Percentiles rank a stretch among this genome's conserved stretches.
phyloP scores from a whole-genome alignment of 2,113 vertebrate genomes.

The Urocynchramus pylzowi region DNA sequence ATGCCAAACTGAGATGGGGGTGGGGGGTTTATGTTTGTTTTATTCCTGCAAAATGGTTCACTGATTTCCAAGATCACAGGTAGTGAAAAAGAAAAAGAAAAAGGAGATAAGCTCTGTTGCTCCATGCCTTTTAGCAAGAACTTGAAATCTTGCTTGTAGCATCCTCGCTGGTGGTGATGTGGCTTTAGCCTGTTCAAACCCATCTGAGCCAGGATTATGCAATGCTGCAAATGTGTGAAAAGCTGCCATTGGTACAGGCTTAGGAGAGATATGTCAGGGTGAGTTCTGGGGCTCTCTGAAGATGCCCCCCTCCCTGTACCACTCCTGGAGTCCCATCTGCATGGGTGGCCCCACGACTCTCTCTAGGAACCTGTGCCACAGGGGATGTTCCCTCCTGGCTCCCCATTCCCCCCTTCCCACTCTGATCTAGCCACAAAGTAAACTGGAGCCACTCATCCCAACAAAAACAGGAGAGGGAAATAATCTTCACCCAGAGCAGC shows the following conservation, averaged over 20 bases:
- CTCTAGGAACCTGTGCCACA: neutral
- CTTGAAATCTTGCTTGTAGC: neutral
- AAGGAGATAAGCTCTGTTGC: neutral
- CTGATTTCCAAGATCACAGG: neutral
- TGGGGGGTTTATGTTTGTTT: neutral
- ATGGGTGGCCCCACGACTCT: accelerated
- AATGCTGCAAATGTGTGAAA: neutral
- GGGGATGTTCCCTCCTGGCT: neutral
- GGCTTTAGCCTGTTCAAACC: neutral
- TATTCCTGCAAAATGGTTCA: neutral
- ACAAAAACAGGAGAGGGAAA: neutral
- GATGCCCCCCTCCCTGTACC: neutral
- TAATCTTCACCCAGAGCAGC: neutral
- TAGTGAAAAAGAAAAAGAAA: neutral
- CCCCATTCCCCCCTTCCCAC: neutral
- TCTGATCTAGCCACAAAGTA: accelerated
- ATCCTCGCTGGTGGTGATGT: neutral
- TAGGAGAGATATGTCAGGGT: neutral
- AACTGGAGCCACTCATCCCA: neutral
- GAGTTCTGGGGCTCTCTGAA: neutral
- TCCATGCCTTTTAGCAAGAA: neutral
- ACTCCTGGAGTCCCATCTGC: neutral
- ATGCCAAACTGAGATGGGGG: neutral
- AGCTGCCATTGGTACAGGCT: neutral
- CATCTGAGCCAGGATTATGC: neutral